Evolutionary conservation across 2,888 invertebrate species (phyloP), one percentile per base, ranked within the genome.

Genomic region (Phortica okadai): DNA sequence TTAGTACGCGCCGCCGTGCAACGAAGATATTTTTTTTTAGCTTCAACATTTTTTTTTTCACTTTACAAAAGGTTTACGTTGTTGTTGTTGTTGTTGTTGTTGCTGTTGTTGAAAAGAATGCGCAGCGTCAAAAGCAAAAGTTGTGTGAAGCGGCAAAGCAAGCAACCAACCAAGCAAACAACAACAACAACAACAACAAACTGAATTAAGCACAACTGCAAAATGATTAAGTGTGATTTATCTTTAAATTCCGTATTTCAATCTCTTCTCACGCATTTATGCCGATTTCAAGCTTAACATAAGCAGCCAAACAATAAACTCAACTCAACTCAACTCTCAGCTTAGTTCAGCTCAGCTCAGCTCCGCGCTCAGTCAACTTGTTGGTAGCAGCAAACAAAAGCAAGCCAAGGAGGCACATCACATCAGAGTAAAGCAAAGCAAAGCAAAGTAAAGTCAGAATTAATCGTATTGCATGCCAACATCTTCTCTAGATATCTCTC

Each of bases 161-260:
- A 44, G 6, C 3, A 33, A n/a, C 14, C 58, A 73, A 59, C 73
- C 16, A 54, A 59, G 42, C 42, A 11, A 72, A 41, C 54, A 72
- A 72, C 50, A 70, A 62, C 25, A 67, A 64, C 3, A 67, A 33
- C 42, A 56, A 56, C 74, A 74, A 56, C 69, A 33, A 41, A 25
- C 14, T n/a, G 41, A 10, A 11, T 14, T 56, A 56, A 56, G 58
- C 56, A 58, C 41, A 41, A 67, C 11, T 64, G 87, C 84, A 88
- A 89, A 89, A 85, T 85, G 88, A 89, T 88, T 89, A 89, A 87
- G 87, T 88, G 89, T 88, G 88, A 88, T 88, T 88, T 88, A 88
- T 88, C 88, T 89, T 88, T 82, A 85, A 85, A 87, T 89, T 87
- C 89, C 88, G 85, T 81, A 82, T 84, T 88, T 89, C 86, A 89